Evolutionary conservation across 2,797 vertebrate genomes (phyloP).

Genomic region (Okamejei kenojei): DNA sequence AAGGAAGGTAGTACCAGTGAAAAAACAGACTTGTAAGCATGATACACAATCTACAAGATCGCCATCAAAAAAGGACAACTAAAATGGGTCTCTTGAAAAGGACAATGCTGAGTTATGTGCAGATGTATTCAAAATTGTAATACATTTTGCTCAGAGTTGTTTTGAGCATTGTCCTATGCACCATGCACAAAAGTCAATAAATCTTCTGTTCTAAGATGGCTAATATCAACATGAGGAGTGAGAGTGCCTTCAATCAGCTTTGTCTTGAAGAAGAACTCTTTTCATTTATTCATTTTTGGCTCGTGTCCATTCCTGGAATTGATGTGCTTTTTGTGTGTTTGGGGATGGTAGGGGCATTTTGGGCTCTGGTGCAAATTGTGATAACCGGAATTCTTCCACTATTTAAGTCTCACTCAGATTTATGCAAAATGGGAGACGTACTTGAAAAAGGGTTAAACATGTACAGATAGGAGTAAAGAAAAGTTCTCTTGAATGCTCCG

Average conservation of each 20-base stretch:
- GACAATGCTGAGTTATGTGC: too few relatives aligned
- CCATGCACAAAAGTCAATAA: not conserved
- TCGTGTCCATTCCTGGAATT: not conserved
- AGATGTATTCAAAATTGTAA: too few relatives aligned
- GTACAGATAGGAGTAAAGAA: not conserved
- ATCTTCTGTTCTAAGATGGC: not conserved
- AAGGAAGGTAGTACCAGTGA: too few relatives aligned
- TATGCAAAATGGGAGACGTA: not conserved
- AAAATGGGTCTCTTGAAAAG: too few relatives aligned
- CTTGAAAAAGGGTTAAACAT: not conserved
- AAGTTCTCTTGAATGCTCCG: not conserved
- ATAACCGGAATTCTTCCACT: not conserved
- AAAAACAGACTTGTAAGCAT: not conserved
- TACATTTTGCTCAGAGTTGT: too few relatives aligned
- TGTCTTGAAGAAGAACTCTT: not conserved
- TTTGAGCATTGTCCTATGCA: too few relatives aligned
- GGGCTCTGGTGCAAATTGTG: not conserved
- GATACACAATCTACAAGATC: not conserved
- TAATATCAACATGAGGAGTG: not conserved
- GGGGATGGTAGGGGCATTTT: not conserved
- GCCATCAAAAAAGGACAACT: too few relatives aligned
- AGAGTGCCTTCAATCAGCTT: not conserved
- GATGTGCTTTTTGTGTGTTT: not conserved
- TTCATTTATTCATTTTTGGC: not conserved
- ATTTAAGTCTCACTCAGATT: not conserved